Conservation (phyloP, 2,888 invertebrate genomes). For the Platycheirus albimanus region DNA sequence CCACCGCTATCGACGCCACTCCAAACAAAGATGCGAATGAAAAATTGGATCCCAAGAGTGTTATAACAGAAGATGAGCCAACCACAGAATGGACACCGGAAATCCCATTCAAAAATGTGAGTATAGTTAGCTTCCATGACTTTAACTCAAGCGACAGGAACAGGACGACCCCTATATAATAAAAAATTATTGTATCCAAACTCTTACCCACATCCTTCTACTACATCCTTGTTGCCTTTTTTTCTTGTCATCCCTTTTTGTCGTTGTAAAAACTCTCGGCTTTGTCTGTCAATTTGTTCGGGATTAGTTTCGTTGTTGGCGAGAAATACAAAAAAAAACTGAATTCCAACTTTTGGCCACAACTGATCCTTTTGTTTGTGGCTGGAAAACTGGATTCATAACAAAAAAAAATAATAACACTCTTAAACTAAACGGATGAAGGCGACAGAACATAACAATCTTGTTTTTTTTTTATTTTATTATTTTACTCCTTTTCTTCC, state of each 20-base stretch:
- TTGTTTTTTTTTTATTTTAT: too few relatives aligned
- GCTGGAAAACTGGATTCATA: constrained; percentile 27
- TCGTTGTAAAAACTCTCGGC: constrained; percentile 30
- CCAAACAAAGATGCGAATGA: constrained; percentile 52
- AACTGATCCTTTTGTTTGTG: constrained; percentile 23
- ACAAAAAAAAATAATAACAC: constrained; percentile 23
- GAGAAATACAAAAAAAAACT: constrained; percentile 21
- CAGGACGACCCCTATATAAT: background rate
- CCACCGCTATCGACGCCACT: too few relatives aligned
- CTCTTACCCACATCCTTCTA: constrained; percentile 33
- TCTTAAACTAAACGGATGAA: constrained; percentile 30
- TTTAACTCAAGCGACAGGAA: background rate
- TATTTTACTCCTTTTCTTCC: constrained; percentile 20
- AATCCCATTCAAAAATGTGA: constrained; percentile 95
- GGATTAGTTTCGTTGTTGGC: constrained; percentile 53
- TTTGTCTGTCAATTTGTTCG: constrained; percentile 64
- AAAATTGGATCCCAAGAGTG: constrained; percentile 81
- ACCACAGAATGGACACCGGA: constrained; percentile 95
- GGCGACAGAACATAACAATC: constrained; percentile 1
- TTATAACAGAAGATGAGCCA: constrained; percentile 89
- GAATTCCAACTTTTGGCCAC: constrained; percentile 32
- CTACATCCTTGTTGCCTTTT: constrained; percentile 14
- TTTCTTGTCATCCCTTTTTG: constrained; percentile 17
- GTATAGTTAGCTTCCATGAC: constrained; percentile 59
- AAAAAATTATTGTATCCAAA: background rate